These are phyloP conservation scores for Redunca redunca DNA, from an alignment of 2,113 vertebrate species.

Conservation along the genomic window DNA sequence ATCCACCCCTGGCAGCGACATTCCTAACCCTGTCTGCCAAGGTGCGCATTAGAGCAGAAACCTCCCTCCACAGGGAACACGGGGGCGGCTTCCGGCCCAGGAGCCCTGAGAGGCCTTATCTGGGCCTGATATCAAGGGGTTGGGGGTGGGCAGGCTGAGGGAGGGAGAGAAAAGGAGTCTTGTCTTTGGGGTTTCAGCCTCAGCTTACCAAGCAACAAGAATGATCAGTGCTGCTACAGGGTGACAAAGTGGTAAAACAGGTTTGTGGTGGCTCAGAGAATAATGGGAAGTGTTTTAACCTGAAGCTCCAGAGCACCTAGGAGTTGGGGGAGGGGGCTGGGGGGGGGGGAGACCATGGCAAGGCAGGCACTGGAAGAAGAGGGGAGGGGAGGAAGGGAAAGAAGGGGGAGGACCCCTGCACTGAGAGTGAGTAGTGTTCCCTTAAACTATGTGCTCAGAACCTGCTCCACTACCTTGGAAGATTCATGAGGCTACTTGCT, in stretches of 20 bases:
- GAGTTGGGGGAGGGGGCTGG: neutral
- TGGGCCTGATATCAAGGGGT: neutral
- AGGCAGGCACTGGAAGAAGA: neutral
- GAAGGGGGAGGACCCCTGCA: neutral
- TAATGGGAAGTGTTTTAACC: conserved; percentile 38
- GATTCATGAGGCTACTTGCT: neutral
- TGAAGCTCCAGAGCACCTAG: neutral
- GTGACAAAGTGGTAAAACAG: conserved; percentile 58
- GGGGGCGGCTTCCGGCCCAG: neutral
- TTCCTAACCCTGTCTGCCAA: neutral
- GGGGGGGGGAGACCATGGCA: fast-evolving
- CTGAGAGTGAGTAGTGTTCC: neutral
- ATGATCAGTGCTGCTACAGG: conserved; percentile 45
- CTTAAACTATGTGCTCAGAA: conserved; percentile 9
- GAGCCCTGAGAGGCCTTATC: neutral
- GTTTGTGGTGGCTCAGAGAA: conserved; percentile 52
- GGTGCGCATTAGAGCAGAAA: neutral
- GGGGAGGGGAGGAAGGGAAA: neutral
- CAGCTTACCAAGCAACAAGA: conserved; percentile 45
- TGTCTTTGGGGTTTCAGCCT: conserved; percentile 30
- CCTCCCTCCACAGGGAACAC: neutral
- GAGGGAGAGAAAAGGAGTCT: neutral
- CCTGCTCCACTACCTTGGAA: neutral
- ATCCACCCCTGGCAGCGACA: neutral
- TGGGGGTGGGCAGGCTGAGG: neutral